Conservation (phyloP, 2,888 invertebrate genomes). For the Perithous albicinctus region DNA sequence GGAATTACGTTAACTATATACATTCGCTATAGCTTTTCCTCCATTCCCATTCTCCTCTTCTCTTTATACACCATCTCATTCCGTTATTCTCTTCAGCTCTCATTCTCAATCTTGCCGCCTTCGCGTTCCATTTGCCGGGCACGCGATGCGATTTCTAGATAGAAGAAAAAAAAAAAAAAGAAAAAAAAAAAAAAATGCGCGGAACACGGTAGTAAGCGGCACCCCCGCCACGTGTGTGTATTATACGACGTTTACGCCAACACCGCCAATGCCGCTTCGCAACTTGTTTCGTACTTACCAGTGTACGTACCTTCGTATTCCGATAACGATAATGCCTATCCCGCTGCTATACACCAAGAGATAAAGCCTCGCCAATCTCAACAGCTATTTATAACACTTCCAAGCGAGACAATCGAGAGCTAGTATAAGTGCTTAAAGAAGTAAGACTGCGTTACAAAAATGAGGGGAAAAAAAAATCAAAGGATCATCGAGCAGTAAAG, state of each 20-base stretch:
- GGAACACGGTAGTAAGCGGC: constrained; percentile 68
- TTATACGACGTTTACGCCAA: constrained; percentile 55
- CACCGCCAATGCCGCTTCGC: not conserved
- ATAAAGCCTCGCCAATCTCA: constrained; percentile 34
- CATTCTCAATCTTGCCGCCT: constrained; percentile 47
- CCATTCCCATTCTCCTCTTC: constrained; percentile 54
- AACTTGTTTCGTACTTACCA: constrained; percentile 43
- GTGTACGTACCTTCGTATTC: constrained; percentile 24
- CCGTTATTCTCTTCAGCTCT: constrained; percentile 59
- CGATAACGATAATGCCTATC: constrained; percentile 60
- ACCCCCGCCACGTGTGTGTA: constrained; percentile 55
- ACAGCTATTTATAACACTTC: not conserved
- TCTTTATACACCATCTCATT: constrained; percentile 52
- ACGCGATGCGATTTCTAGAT: constrained; percentile 42
- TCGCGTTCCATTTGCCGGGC: constrained; percentile 38
- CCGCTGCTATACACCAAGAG: constrained; percentile 27
- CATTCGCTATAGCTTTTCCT: constrained; percentile 53
- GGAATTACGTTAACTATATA: constrained; percentile 59
- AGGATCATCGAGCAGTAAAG: not conserved
- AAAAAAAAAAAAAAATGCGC: no score
- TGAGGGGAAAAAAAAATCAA: not conserved
- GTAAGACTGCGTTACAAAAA: not conserved
- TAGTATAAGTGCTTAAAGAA: not conserved
- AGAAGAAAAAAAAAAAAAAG: constrained; percentile 64
- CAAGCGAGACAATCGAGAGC: not conserved